Evolutionary conservation across 1,140 invertebrate species (phyloP), one percentile per base, ranked within the genome.

Genomic region (Agrypnia vestita): DNA sequence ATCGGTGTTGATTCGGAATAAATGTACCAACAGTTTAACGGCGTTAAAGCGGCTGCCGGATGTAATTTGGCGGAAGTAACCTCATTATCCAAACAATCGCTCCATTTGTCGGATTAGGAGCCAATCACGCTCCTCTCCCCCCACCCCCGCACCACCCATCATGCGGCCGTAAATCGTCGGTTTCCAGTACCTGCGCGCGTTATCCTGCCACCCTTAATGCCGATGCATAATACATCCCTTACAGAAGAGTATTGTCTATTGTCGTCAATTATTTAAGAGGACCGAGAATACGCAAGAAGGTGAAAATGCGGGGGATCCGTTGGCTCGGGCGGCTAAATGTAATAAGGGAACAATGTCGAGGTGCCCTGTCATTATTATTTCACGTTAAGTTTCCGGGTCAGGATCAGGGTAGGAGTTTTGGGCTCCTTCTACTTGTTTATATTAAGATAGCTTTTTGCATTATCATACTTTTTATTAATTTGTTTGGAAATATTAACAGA

Each of bases 11-110:
- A 69, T 69, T 69, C 9, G 64, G 64, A 69, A 69, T 69, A 69
- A 69, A 47, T 44, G 64, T 69, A 47, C 25, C 13, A 62, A 62
- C 61, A 43, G 61, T 10, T 13, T 43, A 43, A 10, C 61, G 10
- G 15, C 15, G 55, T 59, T 59, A 59, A 19, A 59, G 55, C 12
- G 35, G 13, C 19, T 43, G 44, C 6, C 35, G 15, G 44, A 46
- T 47, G 64, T 69, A 69, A 69, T 69, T 69, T 47, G 44, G 44
- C 64, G 64, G 64, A 69, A 69, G 64, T 69, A 69, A 69, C 64
- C 15, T 47, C 64, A 47, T 69, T 69, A 69, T 43, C 43, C 35
- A 12, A 46, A 69, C 64, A 69, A 69, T 69, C 64, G 64, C 64
- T 69, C 64, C 44, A 69, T 69, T 69, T 69, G 64, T 25, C 46